These are phyloP conservation scores for Aproaerema taeniolella DNA, from an alignment of 2,888 invertebrate genomes.

Conservation along the genomic window DNA sequence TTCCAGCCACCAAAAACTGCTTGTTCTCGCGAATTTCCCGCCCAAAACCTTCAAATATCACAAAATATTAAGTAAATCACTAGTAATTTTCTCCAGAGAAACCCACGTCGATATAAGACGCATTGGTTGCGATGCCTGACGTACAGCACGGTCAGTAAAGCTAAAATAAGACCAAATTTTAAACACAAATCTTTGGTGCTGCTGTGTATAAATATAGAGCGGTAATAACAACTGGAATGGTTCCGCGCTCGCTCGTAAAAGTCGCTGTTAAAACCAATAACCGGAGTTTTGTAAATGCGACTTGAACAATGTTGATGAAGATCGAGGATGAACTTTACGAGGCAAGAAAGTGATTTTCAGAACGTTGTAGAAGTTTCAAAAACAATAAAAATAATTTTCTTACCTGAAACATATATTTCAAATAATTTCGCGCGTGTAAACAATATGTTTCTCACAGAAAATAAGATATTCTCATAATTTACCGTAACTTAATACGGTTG, in stretches of 20 bases:
- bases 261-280: conserved; percentile 4
- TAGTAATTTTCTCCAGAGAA: conserved; percentile 31
- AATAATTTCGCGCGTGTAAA: too few relatives aligned
- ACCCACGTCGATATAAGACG: conserved; percentile 68
- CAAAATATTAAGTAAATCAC: conserved; percentile 25
- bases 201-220: conserved; percentile 47
- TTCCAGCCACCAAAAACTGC: neutral
- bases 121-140: conserved; percentile 70
- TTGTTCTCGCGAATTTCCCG: conserved; percentile 5
- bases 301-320: conserved; percentile 1
- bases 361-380: too few relatives aligned
- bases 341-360: too few relatives aligned
- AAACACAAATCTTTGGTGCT: conserved; percentile 74
- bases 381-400: too few relatives aligned
- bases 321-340: neutral
- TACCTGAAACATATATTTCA: too few relatives aligned
- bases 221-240: conserved; percentile 37
- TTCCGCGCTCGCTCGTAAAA: conserved; percentile 14
- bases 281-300: neutral
- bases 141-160: conserved; percentile 73
- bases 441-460: too few relatives aligned
- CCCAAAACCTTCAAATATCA: conserved; percentile 1
- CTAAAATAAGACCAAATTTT: conserved; percentile 79
- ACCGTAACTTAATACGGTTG: too few relatives aligned
- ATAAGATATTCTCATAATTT: too few relatives aligned